A percentile compares a stretch with the other conserved stretches of the same genome.
phyloP scores from a whole-genome alignment of 2,113 vertebrate species.

The Sula dactylatra region DNA sequence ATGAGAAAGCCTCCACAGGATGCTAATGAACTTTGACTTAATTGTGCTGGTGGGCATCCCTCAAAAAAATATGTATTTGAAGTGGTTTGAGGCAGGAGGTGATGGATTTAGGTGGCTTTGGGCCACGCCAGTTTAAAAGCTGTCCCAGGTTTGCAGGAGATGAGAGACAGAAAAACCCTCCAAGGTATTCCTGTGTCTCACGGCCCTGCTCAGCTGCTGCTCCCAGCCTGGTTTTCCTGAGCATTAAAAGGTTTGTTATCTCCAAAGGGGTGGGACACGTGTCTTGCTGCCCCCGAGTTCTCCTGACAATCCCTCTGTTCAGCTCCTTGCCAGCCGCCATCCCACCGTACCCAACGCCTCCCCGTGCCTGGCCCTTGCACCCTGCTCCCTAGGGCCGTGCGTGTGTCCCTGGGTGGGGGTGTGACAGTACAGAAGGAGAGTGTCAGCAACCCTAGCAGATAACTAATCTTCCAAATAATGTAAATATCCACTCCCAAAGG shows the following conservation, averaged over 20 bases:
- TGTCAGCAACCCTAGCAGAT: not conserved
- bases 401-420: not conserved
- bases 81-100: not conserved
- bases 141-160: not conserved
- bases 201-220: not conserved
- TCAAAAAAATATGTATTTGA: too few relatives aligned
- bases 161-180: not conserved
- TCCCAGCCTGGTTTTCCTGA: not conserved
- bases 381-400: not conserved
- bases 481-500: not conserved
- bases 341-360: not conserved
- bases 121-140: not conserved
- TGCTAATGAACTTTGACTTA: rapidly evolving
- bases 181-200: rapidly evolving
- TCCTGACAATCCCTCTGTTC: not conserved
- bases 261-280: rapidly evolving
- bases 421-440: not conserved
- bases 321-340: not conserved
- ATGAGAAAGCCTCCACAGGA: not conserved
- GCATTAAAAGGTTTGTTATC: too few relatives aligned
- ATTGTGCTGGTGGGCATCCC: too few relatives aligned
- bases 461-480: not conserved
- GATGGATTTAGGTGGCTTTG: not conserved
- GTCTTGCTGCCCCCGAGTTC: not conserved
- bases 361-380: not conserved